Base-by-base conservation (phyloP, 2,888 invertebrate species). In the Fragum sueziense region DNA sequence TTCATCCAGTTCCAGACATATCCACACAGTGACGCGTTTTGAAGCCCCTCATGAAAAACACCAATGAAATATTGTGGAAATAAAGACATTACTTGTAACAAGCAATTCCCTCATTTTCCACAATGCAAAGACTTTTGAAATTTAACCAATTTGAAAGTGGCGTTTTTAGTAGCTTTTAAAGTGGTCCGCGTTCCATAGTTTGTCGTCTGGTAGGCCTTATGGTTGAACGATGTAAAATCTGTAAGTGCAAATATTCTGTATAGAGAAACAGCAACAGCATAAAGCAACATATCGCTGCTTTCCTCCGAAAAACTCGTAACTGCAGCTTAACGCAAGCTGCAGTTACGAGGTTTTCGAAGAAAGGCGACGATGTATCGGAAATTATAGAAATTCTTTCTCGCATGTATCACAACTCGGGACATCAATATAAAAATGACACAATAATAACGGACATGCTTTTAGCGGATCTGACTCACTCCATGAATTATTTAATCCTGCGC, bases 391-490 rank as follows among this genome's bases (percentile, higher is more conserved):
- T 47, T 47, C 47, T n/a, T n/a, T 47, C 47, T 47, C n/a, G 20
- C 47, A 47, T 47, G 47, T 47, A 47, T 47, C 47, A 47, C 47
- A 14, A 9, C 17, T 2, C 14, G 47, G 47, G 47, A n/a, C n/a
- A 47, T 47, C 47, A 47, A 47, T 47, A 61, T n/a, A 33, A 61
- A 25, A 41, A 65, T 34, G 41, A 65, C 27, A 37, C 41, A 65
- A 65, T 65, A 41, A 27, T 65, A 41, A 65, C 65, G n/a, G 65
- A 41, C 65, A 65, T 65, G 65, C 65, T 65, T 65, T 65, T 65
- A 65, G 65, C 65, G 27, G 27, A n/a, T 65, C 65, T 65, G 37
- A 65, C 41, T 65, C 65, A 65, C 41, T 7, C 65, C 37, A 65
- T 65, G 65, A 65, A 65, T 65, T 65, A 65, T 65, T 65, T 41